These are phyloP conservation scores for Pomacea maculata DNA, from an alignment of 1,140 invertebrate genomes.

Conservation along the genomic window DNA sequence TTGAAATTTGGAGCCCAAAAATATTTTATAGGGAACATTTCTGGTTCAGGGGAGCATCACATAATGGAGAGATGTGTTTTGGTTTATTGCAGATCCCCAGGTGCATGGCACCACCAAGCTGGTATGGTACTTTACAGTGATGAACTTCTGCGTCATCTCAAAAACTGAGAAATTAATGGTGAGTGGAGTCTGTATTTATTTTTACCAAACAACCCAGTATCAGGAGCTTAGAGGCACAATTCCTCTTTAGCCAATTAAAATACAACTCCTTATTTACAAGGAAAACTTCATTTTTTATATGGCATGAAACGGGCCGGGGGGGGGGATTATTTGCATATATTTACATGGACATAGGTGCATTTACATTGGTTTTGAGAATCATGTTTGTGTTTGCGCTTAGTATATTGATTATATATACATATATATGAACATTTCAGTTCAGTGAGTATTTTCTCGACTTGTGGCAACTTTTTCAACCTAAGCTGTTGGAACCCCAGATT, in stretches of 20 bases:
- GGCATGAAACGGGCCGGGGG: not conserved
- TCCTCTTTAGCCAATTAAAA: too few relatives aligned
- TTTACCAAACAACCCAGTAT: not conserved
- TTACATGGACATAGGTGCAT: not conserved
- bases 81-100: conserved; percentile 71
- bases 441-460: conserved; percentile 82
- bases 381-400: too few relatives aligned
- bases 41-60: too few relatives aligned
- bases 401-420: not conserved
- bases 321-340: not conserved
- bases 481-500: conserved; percentile 92
- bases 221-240: not conserved
- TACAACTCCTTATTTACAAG: too few relatives aligned
- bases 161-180: conserved; percentile 93
- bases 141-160: conserved; percentile 89
- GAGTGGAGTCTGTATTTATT: conserved; percentile 52
- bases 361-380: not conserved
- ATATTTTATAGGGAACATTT: too few relatives aligned
- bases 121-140: conserved; percentile 88
- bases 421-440: conserved; percentile 68
- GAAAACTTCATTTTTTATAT: too few relatives aligned
- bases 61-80: too few relatives aligned
- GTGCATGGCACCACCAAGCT: conserved; percentile 88
- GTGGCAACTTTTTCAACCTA: conserved; percentile 94
- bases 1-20: too few relatives aligned